These are phyloP conservation scores for Protomyctophum bolini DNA, from an alignment of 2,113 vertebrate species.

Conservation along the genomic window DNA sequence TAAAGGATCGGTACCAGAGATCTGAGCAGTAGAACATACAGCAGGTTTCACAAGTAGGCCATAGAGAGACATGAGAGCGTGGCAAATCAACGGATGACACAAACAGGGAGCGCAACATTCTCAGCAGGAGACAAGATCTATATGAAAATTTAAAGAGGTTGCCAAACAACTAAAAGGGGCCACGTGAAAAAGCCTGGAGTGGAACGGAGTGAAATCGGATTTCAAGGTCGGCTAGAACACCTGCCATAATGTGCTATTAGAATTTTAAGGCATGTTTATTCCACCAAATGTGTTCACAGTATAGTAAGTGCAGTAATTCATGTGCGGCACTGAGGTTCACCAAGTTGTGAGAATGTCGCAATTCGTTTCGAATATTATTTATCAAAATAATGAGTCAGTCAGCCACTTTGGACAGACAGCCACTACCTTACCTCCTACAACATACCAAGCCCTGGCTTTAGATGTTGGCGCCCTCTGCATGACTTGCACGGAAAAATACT, in stretches of 20 bases:
- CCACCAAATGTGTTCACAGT: background rate
- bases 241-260: conserved; percentile 1
- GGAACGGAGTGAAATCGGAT: background rate
- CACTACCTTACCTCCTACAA: background rate
- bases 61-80: too few relatives aligned
- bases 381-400: background rate
- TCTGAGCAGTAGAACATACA: too few relatives aligned
- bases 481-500: background rate
- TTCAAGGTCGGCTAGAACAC: background rate
- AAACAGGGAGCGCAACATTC: background rate
- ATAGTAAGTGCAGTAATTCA: conserved; percentile 5
- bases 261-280: background rate
- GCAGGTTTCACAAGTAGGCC: too few relatives aligned
- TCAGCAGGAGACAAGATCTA: conserved; percentile 28
- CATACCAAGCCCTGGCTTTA: background rate
- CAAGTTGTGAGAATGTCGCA: background rate
- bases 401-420: background rate
- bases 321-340: background rate
- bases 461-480: conserved; percentile 8
- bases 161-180: conserved; percentile 54
- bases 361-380: conserved; percentile 8
- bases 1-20: too few relatives aligned
- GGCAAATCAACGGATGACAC: too few relatives aligned
- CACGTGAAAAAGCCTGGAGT: conserved; percentile 41
- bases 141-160: conserved; percentile 21